Evolutionary conservation across 1,140 invertebrate species (phyloP).

Genomic region (Cydia fagiglandana): DNA sequence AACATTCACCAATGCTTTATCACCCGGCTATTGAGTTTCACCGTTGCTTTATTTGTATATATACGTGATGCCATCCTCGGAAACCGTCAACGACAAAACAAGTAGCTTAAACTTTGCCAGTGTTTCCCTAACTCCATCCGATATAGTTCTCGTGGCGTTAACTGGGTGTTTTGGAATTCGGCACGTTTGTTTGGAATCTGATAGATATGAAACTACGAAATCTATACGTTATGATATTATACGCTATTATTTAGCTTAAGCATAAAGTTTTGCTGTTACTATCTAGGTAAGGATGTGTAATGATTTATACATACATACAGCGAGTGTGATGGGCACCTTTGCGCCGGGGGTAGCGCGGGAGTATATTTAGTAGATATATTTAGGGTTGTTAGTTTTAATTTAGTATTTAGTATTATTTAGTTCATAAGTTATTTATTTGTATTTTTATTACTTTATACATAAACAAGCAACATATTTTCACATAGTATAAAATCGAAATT

Average conservation of each 20-base stretch:
- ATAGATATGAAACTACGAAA: neutral
- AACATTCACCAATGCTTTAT: slow-evolving; percentile 19
- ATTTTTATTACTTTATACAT: no score
- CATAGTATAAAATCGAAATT: no score
- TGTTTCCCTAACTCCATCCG: slow-evolving; percentile 24
- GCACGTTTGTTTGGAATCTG: slow-evolving; percentile 15
- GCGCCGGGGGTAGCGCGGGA: no score
- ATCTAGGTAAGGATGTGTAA: no score
- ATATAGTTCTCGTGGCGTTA: slow-evolving; percentile 23
- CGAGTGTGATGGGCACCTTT: no score
- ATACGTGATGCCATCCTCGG: neutral
- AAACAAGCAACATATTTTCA: no score
- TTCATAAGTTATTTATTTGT: no score
- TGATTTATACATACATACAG: no score
- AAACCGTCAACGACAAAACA: neutral
- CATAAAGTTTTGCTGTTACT: neutral
- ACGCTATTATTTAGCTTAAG: neutral
- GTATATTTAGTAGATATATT: no score
- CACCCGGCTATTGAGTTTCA: slow-evolving; percentile 18
- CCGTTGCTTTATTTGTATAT: slow-evolving; percentile 6
- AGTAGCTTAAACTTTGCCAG: slow-evolving; percentile 22
- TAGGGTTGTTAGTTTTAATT: no score
- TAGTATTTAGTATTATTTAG: no score
- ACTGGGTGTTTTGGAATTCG: slow-evolving; percentile 12
- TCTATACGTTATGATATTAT: neutral